phyloP scores from a whole-genome alignment of 2,797 vertebrate species.

The Thunnus albacares region DNA sequence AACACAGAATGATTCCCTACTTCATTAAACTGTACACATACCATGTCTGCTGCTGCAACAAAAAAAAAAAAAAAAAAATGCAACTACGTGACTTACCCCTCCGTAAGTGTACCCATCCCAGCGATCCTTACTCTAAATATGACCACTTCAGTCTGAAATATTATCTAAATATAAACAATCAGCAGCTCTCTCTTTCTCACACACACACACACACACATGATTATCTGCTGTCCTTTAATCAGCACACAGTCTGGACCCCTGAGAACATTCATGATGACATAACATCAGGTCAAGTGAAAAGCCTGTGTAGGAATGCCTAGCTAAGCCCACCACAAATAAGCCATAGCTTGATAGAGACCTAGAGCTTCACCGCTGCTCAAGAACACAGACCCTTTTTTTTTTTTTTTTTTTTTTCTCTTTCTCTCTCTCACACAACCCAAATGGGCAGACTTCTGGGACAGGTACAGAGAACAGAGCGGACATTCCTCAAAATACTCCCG shows the following conservation, averaged over 20 bases:
- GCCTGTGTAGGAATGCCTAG: constrained; percentile 65
- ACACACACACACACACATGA: constrained; percentile 24
- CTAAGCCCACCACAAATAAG: constrained; percentile 72
- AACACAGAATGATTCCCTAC: constrained; percentile 82
- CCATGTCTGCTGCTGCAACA: constrained; percentile 62
- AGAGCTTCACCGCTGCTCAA: constrained; percentile 43
- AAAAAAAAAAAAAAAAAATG: constrained; percentile 14
- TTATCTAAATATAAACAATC: constrained; percentile 75
- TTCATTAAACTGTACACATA: constrained; percentile 82
- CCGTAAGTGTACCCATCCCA: constrained; percentile 46
- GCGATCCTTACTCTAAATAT: constrained; percentile 61
- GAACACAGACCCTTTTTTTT: constrained; percentile 24
- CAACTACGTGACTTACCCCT: constrained; percentile 67
- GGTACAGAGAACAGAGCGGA: constrained; percentile 73
- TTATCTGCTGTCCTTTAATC: constrained; percentile 75
- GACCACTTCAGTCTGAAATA: constrained; percentile 60
- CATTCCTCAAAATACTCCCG: constrained; percentile 83
- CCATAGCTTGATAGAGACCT: constrained; percentile 51
- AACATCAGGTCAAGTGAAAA: constrained; percentile 78
- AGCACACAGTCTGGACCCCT: constrained; percentile 71
- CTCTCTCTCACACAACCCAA: constrained; percentile 44
- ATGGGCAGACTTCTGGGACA: constrained; percentile 77
- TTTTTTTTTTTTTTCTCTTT: constrained; percentile 22
- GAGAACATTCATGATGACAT: constrained; percentile 77
- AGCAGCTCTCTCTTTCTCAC: constrained; percentile 9